Percentiles rank a stretch among this genome's conserved stretches.
Evolutionary conservation across 2,797 vertebrate species (phyloP).

Genomic region (Clarias fuscus): DNA sequence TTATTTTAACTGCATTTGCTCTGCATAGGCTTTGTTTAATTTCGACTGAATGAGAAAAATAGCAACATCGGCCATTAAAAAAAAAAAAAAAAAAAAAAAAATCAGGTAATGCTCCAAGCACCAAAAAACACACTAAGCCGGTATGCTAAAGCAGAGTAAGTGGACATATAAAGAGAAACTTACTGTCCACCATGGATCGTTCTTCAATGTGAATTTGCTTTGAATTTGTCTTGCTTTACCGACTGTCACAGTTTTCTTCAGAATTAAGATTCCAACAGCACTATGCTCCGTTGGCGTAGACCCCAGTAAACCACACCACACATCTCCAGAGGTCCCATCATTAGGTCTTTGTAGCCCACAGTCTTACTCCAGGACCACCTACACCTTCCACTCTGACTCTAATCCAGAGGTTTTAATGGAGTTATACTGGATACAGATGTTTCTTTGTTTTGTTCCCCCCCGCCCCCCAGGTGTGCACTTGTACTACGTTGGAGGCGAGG

Average conservation of each 20-base stretch:
- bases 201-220: too few relatives aligned
- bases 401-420: not conserved
- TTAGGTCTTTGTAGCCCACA: not conserved
- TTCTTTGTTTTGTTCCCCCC: not conserved
- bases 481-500: conserved; percentile 94
- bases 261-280: too few relatives aligned
- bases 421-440: not conserved
- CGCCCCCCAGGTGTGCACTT: conserved; percentile 83
- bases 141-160: too few relatives aligned
- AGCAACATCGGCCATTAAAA: not conserved
- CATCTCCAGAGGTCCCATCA: not conserved
- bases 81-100: not conserved
- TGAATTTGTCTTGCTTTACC: too few relatives aligned
- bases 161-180: too few relatives aligned
- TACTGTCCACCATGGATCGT: too few relatives aligned
- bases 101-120: not conserved
- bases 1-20: not conserved
- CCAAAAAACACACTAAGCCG: not conserved
- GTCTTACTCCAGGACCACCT: not conserved
- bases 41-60: not conserved
- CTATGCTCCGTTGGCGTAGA: too few relatives aligned
- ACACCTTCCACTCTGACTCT: not conserved
- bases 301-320: not conserved
- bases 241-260: too few relatives aligned
- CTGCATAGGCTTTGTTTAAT: not conserved